Conservation (phyloP, 1,140 invertebrate genomes). For the Anadara kagoshimensis region DNA sequence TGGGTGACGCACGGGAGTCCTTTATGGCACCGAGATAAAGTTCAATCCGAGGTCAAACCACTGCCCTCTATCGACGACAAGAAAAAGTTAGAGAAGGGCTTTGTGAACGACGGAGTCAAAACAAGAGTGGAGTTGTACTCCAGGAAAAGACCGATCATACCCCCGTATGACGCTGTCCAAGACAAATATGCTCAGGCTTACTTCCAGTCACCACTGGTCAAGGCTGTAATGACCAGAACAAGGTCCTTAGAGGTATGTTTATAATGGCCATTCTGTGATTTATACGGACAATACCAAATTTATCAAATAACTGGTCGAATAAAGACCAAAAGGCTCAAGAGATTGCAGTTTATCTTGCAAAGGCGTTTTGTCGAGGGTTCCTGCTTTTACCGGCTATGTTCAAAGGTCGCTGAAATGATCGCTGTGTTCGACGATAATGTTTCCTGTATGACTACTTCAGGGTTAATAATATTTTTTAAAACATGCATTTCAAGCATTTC, state of each 20-base stretch:
- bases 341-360: too few relatives aligned
- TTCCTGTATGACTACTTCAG: too few relatives aligned
- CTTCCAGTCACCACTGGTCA: constrained; percentile 61
- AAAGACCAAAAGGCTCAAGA: too few relatives aligned
- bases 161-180: constrained; percentile 57
- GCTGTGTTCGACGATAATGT: too few relatives aligned
- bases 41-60: constrained; percentile 40
- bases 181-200: constrained; percentile 63
- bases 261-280: too few relatives aligned
- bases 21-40: constrained; percentile 46
- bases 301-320: too few relatives aligned
- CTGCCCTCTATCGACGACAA: constrained; percentile 31
- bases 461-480: too few relatives aligned
- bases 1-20: constrained; percentile 54
- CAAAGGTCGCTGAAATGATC: too few relatives aligned
- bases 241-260: constrained; percentile 27
- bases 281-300: too few relatives aligned
- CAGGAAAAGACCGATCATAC: constrained; percentile 55
- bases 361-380: too few relatives aligned
- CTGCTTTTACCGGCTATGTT: too few relatives aligned
- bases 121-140: constrained; percentile 37
- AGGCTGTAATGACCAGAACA: constrained; percentile 47
- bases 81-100: constrained; percentile 38
- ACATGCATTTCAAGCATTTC: too few relatives aligned
- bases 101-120: constrained; percentile 53